A percentile compares a stretch with the other conserved stretches of the same genome.
Evolutionary conservation across 1,140 invertebrate genomes (phyloP).

Genomic region (Amyelois transitella): DNA sequence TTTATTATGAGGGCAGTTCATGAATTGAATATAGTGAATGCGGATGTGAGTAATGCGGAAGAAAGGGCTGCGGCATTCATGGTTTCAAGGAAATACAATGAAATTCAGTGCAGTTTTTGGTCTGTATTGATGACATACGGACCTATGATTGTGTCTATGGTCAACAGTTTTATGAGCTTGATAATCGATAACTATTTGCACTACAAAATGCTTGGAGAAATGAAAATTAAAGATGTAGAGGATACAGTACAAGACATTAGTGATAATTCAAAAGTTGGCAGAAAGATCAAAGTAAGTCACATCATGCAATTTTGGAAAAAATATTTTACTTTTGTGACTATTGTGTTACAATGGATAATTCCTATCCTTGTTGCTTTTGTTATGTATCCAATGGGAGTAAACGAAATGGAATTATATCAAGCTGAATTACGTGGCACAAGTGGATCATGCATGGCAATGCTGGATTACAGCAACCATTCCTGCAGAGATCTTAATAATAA

Average conservation of each 20-base stretch:
- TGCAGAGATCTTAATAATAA: slow-evolving; percentile 21
- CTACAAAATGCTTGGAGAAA: slow-evolving; percentile 43
- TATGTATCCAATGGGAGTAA: slow-evolving; percentile 52
- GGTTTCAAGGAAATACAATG: slow-evolving; percentile 2
- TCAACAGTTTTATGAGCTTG: slow-evolving; percentile 59
- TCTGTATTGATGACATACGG: slow-evolving; percentile 54
- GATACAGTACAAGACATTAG: slow-evolving; percentile 37
- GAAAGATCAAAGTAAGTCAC: slow-evolving; percentile 18
- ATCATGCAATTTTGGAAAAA: slow-evolving; percentile 31
- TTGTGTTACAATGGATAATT: slow-evolving; percentile 50
- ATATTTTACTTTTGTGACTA: slow-evolving; percentile 42
- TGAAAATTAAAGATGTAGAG: slow-evolving; percentile 39
- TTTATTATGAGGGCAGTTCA: slow-evolving; percentile 44
- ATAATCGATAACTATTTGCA: slow-evolving; percentile 64
- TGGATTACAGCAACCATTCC: slow-evolving; percentile 33
- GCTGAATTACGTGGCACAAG: slow-evolving; percentile 25
- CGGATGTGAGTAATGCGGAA: slow-evolving; percentile 32
- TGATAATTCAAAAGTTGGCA: slow-evolving; percentile 15
- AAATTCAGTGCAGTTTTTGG: slow-evolving; percentile 37
- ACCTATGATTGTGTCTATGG: slow-evolving; percentile 52
- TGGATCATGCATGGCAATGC: slow-evolving; percentile 43
- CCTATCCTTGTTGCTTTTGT: slow-evolving; percentile 39
- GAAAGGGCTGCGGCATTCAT: slow-evolving; percentile 25
- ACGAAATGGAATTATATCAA: slow-evolving; percentile 24
- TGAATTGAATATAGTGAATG: slow-evolving; percentile 29